Evolutionary conservation across 2,113 vertebrate species (phyloP).

Genomic region (Salvelinus fontinalis): DNA sequence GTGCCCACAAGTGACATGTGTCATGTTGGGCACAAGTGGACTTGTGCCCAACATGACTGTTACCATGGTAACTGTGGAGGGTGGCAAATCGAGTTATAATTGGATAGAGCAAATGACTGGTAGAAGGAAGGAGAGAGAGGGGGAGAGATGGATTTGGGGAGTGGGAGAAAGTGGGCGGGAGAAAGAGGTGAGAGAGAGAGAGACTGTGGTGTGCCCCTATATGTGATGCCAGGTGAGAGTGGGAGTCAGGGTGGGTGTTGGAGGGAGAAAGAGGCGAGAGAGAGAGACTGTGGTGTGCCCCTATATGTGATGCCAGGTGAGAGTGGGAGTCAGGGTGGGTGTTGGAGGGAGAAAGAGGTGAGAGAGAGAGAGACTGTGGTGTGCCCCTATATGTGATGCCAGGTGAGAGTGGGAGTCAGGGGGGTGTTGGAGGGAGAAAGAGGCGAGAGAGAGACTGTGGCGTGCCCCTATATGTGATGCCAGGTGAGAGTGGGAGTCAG

Average conservation of each 20-base stretch:
- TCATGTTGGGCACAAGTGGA: no score
- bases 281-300: conserved; percentile 19
- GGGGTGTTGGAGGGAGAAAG: conserved; percentile 29
- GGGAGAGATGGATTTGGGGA: conserved; percentile 62
- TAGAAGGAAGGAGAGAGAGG: conserved; percentile 60
- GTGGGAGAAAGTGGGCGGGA: conserved; percentile 54
- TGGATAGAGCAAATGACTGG: conserved; percentile 66
- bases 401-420: conserved; percentile 31
- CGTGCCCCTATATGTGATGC: conserved; percentile 24
- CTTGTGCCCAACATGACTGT: conserved; percentile 66
- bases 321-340: conserved; percentile 26
- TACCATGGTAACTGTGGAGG: conserved; percentile 71
- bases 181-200: conserved; percentile 55
- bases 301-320: conserved; percentile 29
- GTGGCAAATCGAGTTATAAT: conserved; percentile 70
- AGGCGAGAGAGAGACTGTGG: background rate
- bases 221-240: conserved; percentile 17
- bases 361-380: conserved; percentile 5
- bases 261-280: conserved; percentile 15
- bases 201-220: conserved; percentile 26
- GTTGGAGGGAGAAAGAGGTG: conserved; percentile 16
- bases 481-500: conserved; percentile 31
- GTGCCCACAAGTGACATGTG: conserved; percentile 37
- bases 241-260: conserved; percentile 23
- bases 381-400: conserved; percentile 24